phyloP scores from a whole-genome alignment of 1,140 invertebrate species.

The Drosophila subpulchrella region DNA sequence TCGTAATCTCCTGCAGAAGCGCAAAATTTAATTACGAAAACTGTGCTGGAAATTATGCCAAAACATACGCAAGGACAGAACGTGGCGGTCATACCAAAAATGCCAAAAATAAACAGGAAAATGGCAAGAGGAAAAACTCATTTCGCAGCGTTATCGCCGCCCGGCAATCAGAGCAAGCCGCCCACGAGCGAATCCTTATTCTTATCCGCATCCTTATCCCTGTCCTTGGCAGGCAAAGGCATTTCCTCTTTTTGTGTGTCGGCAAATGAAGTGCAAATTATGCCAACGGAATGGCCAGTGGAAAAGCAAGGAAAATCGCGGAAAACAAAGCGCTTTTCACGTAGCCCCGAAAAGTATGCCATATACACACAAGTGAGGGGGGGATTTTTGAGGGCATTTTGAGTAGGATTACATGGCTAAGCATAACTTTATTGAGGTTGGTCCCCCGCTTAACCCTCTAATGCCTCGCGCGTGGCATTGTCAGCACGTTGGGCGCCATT shows the following conservation, averaged over 20 bases:
- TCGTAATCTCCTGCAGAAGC: conserved; percentile 15
- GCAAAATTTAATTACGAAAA: conserved; percentile 56
- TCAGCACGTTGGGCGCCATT: conserved; percentile 61
- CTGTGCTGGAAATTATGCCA: conserved; percentile 54
- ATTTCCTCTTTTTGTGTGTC: conserved; percentile 46
- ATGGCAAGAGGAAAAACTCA: conserved; percentile 28
- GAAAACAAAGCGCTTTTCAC: conserved; percentile 37
- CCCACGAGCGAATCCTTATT: conserved; percentile 25
- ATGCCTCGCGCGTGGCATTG: conserved; percentile 69
- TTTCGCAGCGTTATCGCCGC: conserved; percentile 50
- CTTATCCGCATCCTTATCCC: conserved; percentile 30
- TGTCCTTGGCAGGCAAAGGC: conserved; percentile 46
- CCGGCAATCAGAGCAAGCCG: conserved; percentile 33
- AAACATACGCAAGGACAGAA: conserved; percentile 56
- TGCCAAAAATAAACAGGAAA: conserved; percentile 18
- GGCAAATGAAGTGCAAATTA: conserved; percentile 78
- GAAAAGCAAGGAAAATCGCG: conserved; percentile 42
- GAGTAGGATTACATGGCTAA: conserved; percentile 40
- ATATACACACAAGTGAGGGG: conserved; percentile 34
- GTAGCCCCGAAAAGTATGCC: conserved; percentile 56
- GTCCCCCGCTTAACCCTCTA: conserved; percentile 8
- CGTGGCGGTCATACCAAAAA: conserved; percentile 8
- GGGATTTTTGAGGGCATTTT: conserved; percentile 17
- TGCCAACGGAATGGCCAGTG: conserved; percentile 50
- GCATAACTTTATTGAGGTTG: conserved; percentile 64